phyloP scores from a whole-genome alignment of 2,113 vertebrate genomes.

The Danionella cerebrum region DNA sequence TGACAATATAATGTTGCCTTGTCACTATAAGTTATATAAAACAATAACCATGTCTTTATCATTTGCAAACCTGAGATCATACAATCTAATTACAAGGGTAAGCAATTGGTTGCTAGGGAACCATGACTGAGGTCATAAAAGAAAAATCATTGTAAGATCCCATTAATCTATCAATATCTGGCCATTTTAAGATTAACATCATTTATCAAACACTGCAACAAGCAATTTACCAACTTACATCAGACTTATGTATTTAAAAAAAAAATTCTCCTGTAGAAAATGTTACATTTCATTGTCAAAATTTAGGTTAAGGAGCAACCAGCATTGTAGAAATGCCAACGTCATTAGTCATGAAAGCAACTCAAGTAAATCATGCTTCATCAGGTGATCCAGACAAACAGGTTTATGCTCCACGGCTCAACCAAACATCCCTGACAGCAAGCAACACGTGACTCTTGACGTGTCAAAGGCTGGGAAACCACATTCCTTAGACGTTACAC shows the following conservation, averaged over 20 bases:
- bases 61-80: too few species aligned
- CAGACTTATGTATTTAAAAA: too few species aligned
- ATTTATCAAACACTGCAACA: not conserved
- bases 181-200: not conserved
- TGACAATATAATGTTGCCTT: too few species aligned
- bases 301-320: not conserved
- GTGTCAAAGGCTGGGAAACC: not conserved
- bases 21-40: too few species aligned
- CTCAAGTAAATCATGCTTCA: not conserved
- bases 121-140: not conserved
- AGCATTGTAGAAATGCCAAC: not conserved
- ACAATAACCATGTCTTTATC: too few species aligned
- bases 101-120: not conserved
- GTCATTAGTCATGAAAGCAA: not conserved
- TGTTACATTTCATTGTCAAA: too few species aligned
- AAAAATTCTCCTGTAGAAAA: too few species aligned
- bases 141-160: not conserved
- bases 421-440: not conserved
- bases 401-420: not conserved
- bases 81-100: too few species aligned
- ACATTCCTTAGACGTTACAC: constrained; percentile 20
- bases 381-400: not conserved
- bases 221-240: not conserved
- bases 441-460: not conserved
- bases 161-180: not conserved